Evolutionary conservation across 2,113 vertebrate species (phyloP).

Genomic region (Taxidea taxus): DNA sequence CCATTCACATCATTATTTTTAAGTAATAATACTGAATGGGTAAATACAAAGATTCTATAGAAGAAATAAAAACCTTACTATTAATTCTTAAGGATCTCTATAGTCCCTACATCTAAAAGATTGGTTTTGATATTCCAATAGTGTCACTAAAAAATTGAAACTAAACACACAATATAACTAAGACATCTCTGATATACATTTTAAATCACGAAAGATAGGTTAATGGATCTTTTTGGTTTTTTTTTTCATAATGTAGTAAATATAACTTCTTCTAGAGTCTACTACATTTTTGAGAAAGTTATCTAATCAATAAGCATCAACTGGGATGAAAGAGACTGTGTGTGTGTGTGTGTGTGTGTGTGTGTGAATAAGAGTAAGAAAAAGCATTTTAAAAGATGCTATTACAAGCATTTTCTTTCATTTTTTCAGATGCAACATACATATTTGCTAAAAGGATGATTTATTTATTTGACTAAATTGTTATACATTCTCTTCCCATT

Average conservation of each 20-base stretch:
- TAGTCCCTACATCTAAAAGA: not conserved
- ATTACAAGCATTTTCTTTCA: not conserved
- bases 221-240: not conserved
- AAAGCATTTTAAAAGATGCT: not conserved
- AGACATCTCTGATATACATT: not conserved
- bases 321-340: not conserved
- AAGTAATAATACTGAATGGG: not conserved
- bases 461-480: slow-evolving; percentile 16
- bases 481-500: not conserved
- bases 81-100: not conserved
- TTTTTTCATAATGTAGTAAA: not conserved
- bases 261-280: not conserved
- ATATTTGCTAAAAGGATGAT: not conserved
- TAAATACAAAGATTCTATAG: slow-evolving; percentile 1
- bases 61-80: not conserved
- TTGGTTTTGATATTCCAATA: not conserved
- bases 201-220: not conserved
- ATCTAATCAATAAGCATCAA: not conserved
- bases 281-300: not conserved
- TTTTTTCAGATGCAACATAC: not conserved
- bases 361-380: not conserved
- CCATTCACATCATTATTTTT: not conserved
- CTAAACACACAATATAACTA: slow-evolving; percentile 26
- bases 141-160: slow-evolving; percentile 29
- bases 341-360: not conserved